These are phyloP conservation scores for Nephrocerus scutellatus DNA, from an alignment of 2,888 invertebrate genomes.

Conservation along the genomic window DNA sequence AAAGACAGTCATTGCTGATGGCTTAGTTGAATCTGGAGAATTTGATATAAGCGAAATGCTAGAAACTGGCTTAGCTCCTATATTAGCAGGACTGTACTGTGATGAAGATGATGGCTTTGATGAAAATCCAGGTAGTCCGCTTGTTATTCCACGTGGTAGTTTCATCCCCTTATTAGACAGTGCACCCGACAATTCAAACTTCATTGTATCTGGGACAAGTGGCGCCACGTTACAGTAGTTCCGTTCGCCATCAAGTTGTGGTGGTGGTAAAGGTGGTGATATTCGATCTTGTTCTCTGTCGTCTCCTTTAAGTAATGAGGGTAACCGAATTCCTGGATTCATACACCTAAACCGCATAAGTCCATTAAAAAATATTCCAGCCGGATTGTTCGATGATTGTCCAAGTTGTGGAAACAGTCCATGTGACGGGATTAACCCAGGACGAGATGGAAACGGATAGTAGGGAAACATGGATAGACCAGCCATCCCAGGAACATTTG, in stretches of 20 bases:
- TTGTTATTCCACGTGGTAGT: too few relatives aligned
- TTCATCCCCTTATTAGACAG: too few relatives aligned
- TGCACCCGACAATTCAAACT: constrained; percentile 25
- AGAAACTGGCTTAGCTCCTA: too few relatives aligned
- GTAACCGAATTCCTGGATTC: constrained; percentile 12
- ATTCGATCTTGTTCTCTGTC: constrained; percentile 17
- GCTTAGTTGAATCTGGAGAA: too few relatives aligned
- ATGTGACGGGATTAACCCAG: constrained; percentile 54
- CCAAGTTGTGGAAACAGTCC: constrained; percentile 48
- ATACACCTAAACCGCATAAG: constrained; percentile 21
- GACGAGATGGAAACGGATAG: constrained; percentile 48
- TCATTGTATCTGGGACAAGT: constrained; percentile 40
- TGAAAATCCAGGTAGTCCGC: too few relatives aligned
- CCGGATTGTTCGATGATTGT: constrained; percentile 24
- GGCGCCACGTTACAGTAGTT: constrained; percentile 45
- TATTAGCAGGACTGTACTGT: too few relatives aligned
- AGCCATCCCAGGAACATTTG: constrained; percentile 37
- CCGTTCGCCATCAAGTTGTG: constrained; percentile 25
- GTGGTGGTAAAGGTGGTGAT: constrained; percentile 10
- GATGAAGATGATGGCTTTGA: too few relatives aligned
- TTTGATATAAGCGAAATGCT: too few relatives aligned
- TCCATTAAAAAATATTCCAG: constrained; percentile 15
- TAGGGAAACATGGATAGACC: constrained; percentile 36
- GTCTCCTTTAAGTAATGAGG: constrained; percentile 6
- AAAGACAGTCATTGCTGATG: too few relatives aligned